Evolutionary conservation across 2,113 vertebrate species (phyloP).

Genomic region (Sylvietta virens): DNA sequence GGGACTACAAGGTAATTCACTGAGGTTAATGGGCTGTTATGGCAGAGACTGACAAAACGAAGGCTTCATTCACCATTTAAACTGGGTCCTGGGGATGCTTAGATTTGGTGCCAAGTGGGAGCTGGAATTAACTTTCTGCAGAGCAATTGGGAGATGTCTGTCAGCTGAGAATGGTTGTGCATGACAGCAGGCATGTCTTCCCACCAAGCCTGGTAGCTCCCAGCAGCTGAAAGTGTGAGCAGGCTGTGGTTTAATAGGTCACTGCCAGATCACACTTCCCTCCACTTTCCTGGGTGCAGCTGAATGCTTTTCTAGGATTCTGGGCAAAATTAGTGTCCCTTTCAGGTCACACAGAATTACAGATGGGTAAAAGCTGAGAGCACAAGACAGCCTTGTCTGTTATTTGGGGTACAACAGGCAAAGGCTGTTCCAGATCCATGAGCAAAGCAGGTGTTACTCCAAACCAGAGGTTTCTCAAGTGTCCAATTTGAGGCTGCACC

Average conservation of each 20-base stretch:
- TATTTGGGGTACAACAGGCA: neutral
- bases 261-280: neutral
- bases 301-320: neutral
- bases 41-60: neutral
- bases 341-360: neutral
- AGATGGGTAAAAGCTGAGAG: neutral
- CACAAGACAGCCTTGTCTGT: neutral
- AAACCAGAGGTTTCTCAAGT: neutral
- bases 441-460: neutral
- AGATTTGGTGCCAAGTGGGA: neutral
- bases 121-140: neutral
- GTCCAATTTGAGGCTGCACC: neutral
- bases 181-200: neutral
- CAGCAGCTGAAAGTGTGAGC: neutral
- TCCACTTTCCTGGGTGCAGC: neutral
- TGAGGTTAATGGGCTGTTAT: constrained; percentile 3
- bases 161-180: neutral
- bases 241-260: neutral
- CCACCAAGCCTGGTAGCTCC: neutral
- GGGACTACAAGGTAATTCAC: neutral
- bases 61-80: neutral
- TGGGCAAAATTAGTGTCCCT: neutral
- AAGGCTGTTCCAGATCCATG: neutral
- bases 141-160: neutral
- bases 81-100: neutral